Conservation (phyloP, 2,113 vertebrate genomes). For the Cyprinodon variegatus region DNA sequence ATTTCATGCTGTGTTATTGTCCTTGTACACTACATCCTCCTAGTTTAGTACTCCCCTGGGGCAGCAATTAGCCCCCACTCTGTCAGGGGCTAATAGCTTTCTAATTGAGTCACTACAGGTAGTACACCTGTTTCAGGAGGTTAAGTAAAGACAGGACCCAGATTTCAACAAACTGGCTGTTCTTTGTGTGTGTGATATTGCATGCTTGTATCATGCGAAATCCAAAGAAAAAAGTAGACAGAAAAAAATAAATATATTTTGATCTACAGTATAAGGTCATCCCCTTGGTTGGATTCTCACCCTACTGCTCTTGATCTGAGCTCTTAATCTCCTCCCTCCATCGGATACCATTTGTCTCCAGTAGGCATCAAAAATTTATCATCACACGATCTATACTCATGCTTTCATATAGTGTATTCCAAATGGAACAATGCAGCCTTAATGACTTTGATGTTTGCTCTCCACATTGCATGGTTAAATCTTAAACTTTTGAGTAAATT, state of each 20-base stretch:
- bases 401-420: not conserved
- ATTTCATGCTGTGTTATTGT: conserved; percentile 43
- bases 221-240: too few species aligned
- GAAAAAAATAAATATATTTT: not conserved
- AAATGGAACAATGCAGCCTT: not conserved
- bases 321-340: conserved; percentile 16
- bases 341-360: conserved; percentile 17
- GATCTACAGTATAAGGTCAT: conserved; percentile 32
- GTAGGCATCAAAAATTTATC: not conserved
- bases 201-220: conserved; percentile 8
- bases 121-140: conserved; percentile 66
- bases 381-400: not conserved
- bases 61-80: conserved; percentile 63
- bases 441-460: not conserved
- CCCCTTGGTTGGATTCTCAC: conserved; percentile 25
- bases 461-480: not conserved
- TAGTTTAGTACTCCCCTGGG: conserved; percentile 49
- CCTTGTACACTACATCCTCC: conserved; percentile 54
- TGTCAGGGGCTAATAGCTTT: conserved; percentile 73
- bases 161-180: conserved; percentile 3
- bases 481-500: not conserved
- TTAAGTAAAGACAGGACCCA: conserved; percentile 40
- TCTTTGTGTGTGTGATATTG: not conserved
- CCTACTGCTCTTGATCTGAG: conserved; percentile 18
- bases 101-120: conserved; percentile 77